Evolutionary conservation across 1,140 invertebrate species (phyloP), one percentile per base, ranked within the genome.

Genomic region (Drosophila novamexicana): DNA sequence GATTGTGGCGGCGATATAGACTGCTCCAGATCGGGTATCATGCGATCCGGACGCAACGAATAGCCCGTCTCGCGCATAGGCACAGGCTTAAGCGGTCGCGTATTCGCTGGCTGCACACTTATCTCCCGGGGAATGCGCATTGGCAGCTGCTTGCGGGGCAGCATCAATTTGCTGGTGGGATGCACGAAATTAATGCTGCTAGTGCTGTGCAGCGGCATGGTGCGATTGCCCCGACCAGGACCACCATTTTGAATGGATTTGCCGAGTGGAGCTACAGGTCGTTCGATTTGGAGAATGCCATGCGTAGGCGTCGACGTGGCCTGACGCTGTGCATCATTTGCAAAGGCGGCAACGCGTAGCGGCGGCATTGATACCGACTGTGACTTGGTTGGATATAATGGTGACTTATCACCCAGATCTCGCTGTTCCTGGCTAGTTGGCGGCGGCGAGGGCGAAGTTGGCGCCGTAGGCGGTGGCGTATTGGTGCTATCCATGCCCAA

Each of bases 11-110:
- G 88, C 22, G 75, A 69, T 36, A 66, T 69, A 1, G 78, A 75
- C 29, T 84, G 77, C n/a, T 79, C 77, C 18, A 81, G 49, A 54
- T 89, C 81, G 22, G 84, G 77, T 53, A 81, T 84, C 77, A 89
- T 84, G 5, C 84, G 84, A 2, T 91, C 88, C 1, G 88, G 82
- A 0, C 82, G 73, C 52, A 86, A 53, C 2, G 77, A 81, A 29
- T 91, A 90, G 9, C 80, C 82, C 3, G 88, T 86, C 9, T 91
- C 83, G 2, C 88, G 49, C 36, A 88, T 74, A 5, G 88, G 88
- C 37, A 91, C 78, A 29, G 75, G 22, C 59, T 91, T 91, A 12
- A 91, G 64, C 1, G 65, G 36, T 0, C 83, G 72, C 77, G 76
- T 50, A 2, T 57, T 58, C 34, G 83, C 40, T 22, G 77, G 66